Evolutionary conservation across 2,797 vertebrate species (phyloP).

Genomic region (Hypotaenidia okinawae): DNA sequence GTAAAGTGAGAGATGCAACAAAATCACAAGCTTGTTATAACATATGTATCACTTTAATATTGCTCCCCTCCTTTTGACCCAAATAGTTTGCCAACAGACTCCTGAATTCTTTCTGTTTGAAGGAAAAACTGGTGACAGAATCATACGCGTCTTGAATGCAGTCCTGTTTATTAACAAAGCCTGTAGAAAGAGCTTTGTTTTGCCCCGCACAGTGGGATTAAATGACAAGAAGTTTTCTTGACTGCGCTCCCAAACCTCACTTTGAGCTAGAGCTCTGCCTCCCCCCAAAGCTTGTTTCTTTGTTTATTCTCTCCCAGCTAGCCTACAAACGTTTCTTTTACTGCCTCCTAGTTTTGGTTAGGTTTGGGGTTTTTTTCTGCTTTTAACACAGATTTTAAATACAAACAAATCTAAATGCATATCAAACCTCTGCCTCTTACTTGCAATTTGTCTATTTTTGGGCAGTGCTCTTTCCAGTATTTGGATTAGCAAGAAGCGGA

Average conservation of each 20-base stretch:
- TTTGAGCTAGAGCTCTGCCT: slow-evolving; percentile 21
- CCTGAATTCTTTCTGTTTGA: not conserved
- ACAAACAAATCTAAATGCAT: not conserved
- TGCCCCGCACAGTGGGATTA: slow-evolving; percentile 22
- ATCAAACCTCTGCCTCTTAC: not conserved
- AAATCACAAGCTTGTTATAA: not conserved
- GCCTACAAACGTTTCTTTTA: not conserved
- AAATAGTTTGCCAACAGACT: not conserved
- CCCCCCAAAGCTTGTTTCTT: not conserved
- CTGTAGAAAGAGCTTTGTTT: slow-evolving; percentile 29
- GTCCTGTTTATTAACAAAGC: slow-evolving; percentile 27
- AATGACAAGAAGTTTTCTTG: slow-evolving; percentile 49
- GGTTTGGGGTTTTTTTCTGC: not conserved
- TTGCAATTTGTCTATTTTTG: not conserved
- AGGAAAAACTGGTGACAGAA: slow-evolving; percentile 19
- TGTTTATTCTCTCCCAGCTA: slow-evolving; percentile 20
- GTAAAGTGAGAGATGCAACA: accelerated
- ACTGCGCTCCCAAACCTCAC: not conserved
- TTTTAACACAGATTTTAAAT: not conserved
- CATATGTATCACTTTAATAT: not conserved
- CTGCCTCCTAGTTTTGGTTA: not conserved
- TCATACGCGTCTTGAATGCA: not conserved
- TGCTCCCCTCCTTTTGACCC: not conserved
- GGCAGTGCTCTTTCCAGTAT: not conserved
- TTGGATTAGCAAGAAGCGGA: not conserved